phyloP scores from a whole-genome alignment of 2,888 invertebrate genomes.

The Aspidapion aeneum region DNA sequence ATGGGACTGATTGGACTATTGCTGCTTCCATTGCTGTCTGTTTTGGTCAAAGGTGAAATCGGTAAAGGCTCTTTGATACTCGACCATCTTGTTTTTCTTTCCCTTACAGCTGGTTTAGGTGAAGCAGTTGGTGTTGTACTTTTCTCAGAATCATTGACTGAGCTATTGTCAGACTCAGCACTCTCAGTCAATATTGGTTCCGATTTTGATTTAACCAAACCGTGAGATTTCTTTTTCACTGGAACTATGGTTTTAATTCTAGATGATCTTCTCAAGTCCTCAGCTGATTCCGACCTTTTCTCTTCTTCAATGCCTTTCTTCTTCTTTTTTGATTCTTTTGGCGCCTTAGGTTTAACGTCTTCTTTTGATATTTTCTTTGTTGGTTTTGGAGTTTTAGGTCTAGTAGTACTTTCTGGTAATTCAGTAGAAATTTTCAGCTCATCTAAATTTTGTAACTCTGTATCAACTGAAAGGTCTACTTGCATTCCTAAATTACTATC shows the following conservation, averaged over 20 bases:
- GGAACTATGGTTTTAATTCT: slow-evolving; percentile 73
- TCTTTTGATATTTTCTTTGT: slow-evolving; percentile 1
- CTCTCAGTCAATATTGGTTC: slow-evolving; percentile 47
- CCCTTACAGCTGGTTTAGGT: slow-evolving; percentile 20
- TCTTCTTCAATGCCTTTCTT: slow-evolving; percentile 10
- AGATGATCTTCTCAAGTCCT: slow-evolving; percentile 63
- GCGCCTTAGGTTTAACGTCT: not conserved
- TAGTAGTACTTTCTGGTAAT: slow-evolving; percentile 11
- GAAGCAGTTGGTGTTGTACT: slow-evolving; percentile 25
- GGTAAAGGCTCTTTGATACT: not conserved
- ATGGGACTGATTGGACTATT: slow-evolving; percentile 15
- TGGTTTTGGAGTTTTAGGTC: not conserved
- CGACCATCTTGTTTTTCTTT: slow-evolving; percentile 15
- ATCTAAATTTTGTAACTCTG: not conserved
- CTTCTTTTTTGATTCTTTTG: slow-evolving; percentile 11
- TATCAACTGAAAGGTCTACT: not conserved
- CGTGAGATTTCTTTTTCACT: slow-evolving; percentile 62
- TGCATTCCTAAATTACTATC: not conserved
- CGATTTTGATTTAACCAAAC: slow-evolving; percentile 54
- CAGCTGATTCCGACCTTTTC: slow-evolving; percentile 21
- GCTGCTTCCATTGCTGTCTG: slow-evolving; percentile 18
- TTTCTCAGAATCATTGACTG: slow-evolving; percentile 33
- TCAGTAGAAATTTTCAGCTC: not conserved
- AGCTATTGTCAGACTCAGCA: slow-evolving; percentile 56
- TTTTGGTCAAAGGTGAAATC: slow-evolving; percentile 4